phyloP scores from a whole-genome alignment of 2,888 invertebrate genomes.

The Tipula helvola region DNA sequence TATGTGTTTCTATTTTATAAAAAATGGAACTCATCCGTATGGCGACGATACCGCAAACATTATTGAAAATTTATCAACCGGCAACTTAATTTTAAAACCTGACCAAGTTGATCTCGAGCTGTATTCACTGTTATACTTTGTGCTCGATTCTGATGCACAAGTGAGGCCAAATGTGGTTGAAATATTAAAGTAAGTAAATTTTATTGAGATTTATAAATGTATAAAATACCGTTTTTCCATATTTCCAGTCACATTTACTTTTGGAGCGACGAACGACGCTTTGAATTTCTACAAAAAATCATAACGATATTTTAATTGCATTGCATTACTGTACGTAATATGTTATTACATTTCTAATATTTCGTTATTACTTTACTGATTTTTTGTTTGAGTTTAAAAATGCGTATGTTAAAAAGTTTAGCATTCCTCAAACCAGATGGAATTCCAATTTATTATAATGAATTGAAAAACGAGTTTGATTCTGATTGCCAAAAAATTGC shows the following conservation, averaged over 20 bases:
- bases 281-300: constrained; percentile 20
- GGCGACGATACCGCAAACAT: constrained; percentile 30
- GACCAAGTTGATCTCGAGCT: constrained; percentile 21
- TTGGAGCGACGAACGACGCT: constrained; percentile 24
- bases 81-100: neutral
- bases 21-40: constrained; percentile 34
- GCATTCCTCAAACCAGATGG: no score
- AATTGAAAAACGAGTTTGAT: no score
- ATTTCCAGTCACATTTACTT: constrained; percentile 28
- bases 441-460: no score
- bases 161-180: constrained; percentile 30
- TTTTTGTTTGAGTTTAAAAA: no score
- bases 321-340: no score
- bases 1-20: constrained; percentile 33
- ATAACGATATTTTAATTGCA: neutral
- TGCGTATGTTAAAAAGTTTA: no score
- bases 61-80: constrained; percentile 27
- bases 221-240: no score
- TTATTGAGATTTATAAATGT: neutral
- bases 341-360: no score
- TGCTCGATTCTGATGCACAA: constrained; percentile 29
- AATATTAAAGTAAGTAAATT: constrained; percentile 28
- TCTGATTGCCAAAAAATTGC: no score
- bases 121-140: constrained; percentile 31
- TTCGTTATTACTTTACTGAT: no score